Evolutionary conservation across 2,113 vertebrate genomes (phyloP), one percentile per base, ranked within the genome.

Genomic region (Chaetodon auriga): DNA sequence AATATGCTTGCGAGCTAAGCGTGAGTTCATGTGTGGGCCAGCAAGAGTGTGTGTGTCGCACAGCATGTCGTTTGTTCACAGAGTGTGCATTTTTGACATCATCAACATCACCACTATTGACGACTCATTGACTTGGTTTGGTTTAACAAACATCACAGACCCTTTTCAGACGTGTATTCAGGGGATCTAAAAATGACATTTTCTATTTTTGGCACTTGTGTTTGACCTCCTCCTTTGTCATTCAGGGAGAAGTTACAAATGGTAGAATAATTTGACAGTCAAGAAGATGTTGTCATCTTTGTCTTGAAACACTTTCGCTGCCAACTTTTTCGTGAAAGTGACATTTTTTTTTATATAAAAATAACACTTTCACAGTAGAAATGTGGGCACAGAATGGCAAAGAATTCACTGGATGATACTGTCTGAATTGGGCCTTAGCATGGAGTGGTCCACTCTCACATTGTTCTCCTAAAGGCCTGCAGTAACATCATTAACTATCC

Each of bases 41-140:
- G 90, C 63, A 38, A 75, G 81, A 45, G 73, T 65, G 41, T 69
- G 75, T 69, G 68, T 87, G 78, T 80, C 66, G 45, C 82, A 63
- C 78, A 78, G 93, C 94, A 94, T 95, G 94, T 81, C 93, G 71
- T 92, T 75, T 95, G 87, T 94, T 93, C 77, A 94, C 91, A n/a
- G 43, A 61, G 77, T 89, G 87, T 86, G 81, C 76, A 75, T 87
- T 93, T 86, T 87, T 89, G 75, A 92, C 80, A 80, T 30, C 30
- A 30, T 30, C 30, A 84, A 85, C 87, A 89, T 91, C 92, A 90
- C 69, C 87, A 91, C 45, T 2, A 6, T 53, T 80, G 65, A 83
- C 23, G 66, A 74, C 79, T 83, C 81, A 86, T 78, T 75, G 78
- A 82, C 78, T 70, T 89, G 79, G 70, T 92, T 87, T 86, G 76